Base-by-base conservation (phyloP, 2,888 invertebrate genomes). In the Drosophila subquinaria region DNA sequence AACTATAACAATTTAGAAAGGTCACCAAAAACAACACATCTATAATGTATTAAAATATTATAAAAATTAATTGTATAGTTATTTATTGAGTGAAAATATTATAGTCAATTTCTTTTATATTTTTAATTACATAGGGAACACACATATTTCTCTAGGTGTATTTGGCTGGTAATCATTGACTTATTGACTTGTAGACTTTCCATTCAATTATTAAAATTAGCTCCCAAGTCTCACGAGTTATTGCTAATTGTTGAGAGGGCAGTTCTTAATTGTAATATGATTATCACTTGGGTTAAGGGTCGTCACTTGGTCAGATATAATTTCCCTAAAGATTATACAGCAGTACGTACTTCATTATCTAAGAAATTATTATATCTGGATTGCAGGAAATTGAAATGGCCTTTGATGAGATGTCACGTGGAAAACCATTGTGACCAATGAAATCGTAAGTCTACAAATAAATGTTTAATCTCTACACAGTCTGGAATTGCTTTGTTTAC, bases 161-260 rank as follows among this genome's bases (percentile, higher is more conserved):
- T 20, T 35, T 20, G 20, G 20, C 17, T 20, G 20, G 20, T 51
- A 51, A 36, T 51, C 51, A 55, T 35, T 17, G 23, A 33, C 17
- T n/a, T 42, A n/a, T 40, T 17, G 50, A 56, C 67, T 60, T 55
- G 51, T 65, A 64, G 73, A 76, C 65, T 76, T 79, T 81, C 74
- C 73, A 66, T 47, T 75, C 71, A 80, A 86, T 86, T 83, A 72
- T 70, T 69, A 51, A 79, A 82, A 81, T 73, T 66, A 76, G 61
- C 59, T 64, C 6, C 8, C 50, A 70, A 64, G 60, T 47, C 71
- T 71, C 52, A 68, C 74, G 66, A 68, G 61, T 76, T 43, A 48
- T 36, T 13, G 69, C 66, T 78, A 72, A 78, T 78, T 77, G 75
- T 17, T 61, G 57, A 68, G 40, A 69, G 70, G 53, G 64, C 53